Conservation (phyloP, 2,113 vertebrate species). For the Solenodon paradoxus region DNA sequence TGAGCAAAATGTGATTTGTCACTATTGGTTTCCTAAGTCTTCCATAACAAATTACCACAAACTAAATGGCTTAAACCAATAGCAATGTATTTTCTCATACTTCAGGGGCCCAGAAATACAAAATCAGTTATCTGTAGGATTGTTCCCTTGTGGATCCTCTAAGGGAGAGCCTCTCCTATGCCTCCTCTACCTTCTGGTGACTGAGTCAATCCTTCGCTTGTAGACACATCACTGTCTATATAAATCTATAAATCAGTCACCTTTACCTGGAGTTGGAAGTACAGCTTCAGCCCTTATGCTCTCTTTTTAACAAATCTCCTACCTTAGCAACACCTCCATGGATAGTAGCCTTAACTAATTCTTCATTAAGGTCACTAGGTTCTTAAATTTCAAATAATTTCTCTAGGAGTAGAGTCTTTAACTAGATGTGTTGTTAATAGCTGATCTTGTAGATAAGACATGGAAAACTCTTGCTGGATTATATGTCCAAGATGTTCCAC, state of each 20-base stretch:
- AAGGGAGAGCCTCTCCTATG: neutral
- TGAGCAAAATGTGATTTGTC: neutral
- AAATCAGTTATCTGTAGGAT: neutral
- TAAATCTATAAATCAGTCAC: neutral
- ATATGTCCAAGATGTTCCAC: conserved; percentile 94
- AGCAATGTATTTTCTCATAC: neutral
- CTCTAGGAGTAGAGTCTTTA: conserved; percentile 92
- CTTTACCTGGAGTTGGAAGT: neutral
- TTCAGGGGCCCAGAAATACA: neutral
- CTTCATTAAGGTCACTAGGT: conserved; percentile 93
- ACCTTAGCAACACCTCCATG: conserved; percentile 93
- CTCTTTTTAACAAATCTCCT: conserved; percentile 90
- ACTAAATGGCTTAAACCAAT: neutral
- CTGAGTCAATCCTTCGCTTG: neutral
- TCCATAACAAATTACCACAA: neutral
- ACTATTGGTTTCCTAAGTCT: neutral
- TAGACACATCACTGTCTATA: neutral
- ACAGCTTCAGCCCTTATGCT: neutral
- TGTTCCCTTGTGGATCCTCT: neutral
- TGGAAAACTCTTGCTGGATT: conserved; percentile 93
- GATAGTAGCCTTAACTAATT: conserved; percentile 92
- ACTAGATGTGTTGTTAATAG: conserved; percentile 92
- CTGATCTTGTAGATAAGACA: conserved; percentile 90
- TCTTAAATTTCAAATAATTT: conserved; percentile 95
- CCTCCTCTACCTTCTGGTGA: neutral